Evolutionary conservation across 2,888 invertebrate genomes (phyloP), one percentile per base, ranked within the genome.

Genomic region (Holacanthella duospinosa): DNA sequence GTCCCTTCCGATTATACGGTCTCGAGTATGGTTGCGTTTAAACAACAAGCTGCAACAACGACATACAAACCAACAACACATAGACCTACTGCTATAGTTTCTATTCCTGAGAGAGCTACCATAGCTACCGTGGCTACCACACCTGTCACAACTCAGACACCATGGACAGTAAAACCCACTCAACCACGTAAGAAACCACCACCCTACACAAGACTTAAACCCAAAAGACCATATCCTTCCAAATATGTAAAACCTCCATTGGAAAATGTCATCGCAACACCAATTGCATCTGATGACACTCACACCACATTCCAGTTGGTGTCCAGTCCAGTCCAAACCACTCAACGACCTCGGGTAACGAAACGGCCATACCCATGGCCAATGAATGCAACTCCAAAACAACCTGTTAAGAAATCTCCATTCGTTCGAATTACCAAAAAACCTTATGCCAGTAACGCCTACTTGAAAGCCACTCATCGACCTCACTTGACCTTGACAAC

Each of bases 301-400:
- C 69, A 72, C 55, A 65, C 68, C 29, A 70, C 68, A n/a, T 71
- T 66, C 61, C 64, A 70, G 61, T 60, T 70, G 25, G 66, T 66
- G 43, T n/a, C n/a, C n/a, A 57, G 65, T 1, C 60, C 66, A 19
- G 48, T 59, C 1, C 56, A 60, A 12, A 66, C 60, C 29, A 63
- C 63, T 21, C 21, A 24, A 2, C 55, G 28, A 3, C 43, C 24
- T 55, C 28, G 56, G 1, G 55, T 29, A 26, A 66, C 66, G 2
- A 19, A 60, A 21, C 36, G 55, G 9, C 64, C 66, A 1, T 66
- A 63, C 56, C 64, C 64, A 19, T 64, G 59, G 59, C 59, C 59
- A 59, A 59, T 4, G 12, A 59, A 59, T 28, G 43, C 59, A 21
- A 44, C 59, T 1, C 63, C 65, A 1, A 62, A 59, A 56, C 28